A percentile compares a stretch with the other conserved stretches of the same genome.
These are phyloP conservation scores for Poecilobothrus nobilitatus DNA, from an alignment of 2,888 invertebrate genomes.

Conservation along the genomic window DNA sequence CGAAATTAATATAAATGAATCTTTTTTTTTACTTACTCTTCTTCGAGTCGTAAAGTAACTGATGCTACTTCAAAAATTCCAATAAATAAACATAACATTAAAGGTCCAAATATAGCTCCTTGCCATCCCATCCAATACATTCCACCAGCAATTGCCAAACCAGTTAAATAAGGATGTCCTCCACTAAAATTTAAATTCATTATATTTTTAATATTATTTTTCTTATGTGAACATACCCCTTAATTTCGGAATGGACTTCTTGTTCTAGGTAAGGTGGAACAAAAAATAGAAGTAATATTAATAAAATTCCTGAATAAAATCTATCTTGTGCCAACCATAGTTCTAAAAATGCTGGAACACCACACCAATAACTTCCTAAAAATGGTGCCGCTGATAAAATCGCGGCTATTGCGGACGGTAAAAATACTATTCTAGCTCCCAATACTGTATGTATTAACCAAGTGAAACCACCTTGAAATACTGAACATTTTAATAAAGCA, in stretches of 20 bases:
- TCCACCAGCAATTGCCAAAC: slow-evolving; percentile 93
- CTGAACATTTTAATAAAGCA: slow-evolving; percentile 92
- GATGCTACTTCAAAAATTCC: slow-evolving; percentile 81
- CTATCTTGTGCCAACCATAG: slow-evolving; percentile 88
- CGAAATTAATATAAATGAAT: background rate
- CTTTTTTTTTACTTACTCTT: slow-evolving; percentile 28
- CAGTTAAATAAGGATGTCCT: slow-evolving; percentile 94
- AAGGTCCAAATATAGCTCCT: slow-evolving; percentile 94
- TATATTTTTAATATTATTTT: background rate
- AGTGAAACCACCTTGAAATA: slow-evolving; percentile 96
- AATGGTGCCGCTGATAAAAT: slow-evolving; percentile 93
- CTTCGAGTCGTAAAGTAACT: slow-evolving; percentile 50
- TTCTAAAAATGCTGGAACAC: slow-evolving; percentile 87
- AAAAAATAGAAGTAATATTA: slow-evolving; percentile 72
- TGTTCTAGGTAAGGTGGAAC: slow-evolving; percentile 90
- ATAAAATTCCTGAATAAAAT: slow-evolving; percentile 67
- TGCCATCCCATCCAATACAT: slow-evolving; percentile 95
- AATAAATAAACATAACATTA: slow-evolving; percentile 87
- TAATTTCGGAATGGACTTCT: slow-evolving; percentile 93
- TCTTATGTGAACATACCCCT: slow-evolving; percentile 62
- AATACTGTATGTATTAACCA: slow-evolving; percentile 96
- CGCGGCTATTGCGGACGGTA: slow-evolving; percentile 81
- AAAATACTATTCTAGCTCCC: slow-evolving; percentile 87
- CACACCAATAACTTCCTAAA: slow-evolving; percentile 91
- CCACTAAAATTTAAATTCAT: slow-evolving; percentile 49